Evolutionary conservation across 30 jellyfish, hydroid and myxozoan species (phyloP), one percentile per base, ranked within the genome.

Genomic region (Catostylus mosaicus): DNA sequence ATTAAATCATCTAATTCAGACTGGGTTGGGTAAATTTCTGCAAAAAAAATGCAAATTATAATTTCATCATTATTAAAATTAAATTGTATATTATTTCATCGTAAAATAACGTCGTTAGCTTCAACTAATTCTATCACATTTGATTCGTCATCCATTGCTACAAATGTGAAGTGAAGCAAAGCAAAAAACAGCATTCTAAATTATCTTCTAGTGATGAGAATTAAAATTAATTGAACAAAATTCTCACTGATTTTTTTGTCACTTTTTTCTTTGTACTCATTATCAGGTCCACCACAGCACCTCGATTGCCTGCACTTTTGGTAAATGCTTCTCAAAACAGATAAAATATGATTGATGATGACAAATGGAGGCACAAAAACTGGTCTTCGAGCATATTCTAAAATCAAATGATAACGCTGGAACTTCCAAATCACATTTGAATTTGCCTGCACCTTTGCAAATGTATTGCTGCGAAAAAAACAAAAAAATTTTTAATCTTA

Each of bases 361-460:
- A 67, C 78, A 8, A 91, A 73, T 5, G 98, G 98, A 31, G 96
- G 98, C 46, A 73, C 84, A 5, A 91, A 75, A 5, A 75, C 34
- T 3, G 98, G 96, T 30, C 96, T 89, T 35, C 80, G 66, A 1
- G 96, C 86, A 47, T 84, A 91, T 46, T 91, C 98, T 73, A 75
- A 24, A 18, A 91, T 91, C 82, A 91, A 67, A 67, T 80, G 98
- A 75, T 91, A 91, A 9, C 98, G 90, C 74, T 85, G 96, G 36
- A 91, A 84, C 73, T 91, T 91, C 98, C 98, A 91, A 30, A 91
- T 85, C 30, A 47, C 68, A 34, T 78, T 91, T 18, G 98, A 79
- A 63, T 85, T 91, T 65, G 89, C 91, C 79, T 91, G 98, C 14
- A 84, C 94, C 30, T 76, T 47, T 4, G 96, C 47, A 81, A 65